Evolutionary conservation across 2,797 vertebrate species (phyloP), one percentile per base, ranked within the genome.

Genomic region (Emys orbicularis): DNA sequence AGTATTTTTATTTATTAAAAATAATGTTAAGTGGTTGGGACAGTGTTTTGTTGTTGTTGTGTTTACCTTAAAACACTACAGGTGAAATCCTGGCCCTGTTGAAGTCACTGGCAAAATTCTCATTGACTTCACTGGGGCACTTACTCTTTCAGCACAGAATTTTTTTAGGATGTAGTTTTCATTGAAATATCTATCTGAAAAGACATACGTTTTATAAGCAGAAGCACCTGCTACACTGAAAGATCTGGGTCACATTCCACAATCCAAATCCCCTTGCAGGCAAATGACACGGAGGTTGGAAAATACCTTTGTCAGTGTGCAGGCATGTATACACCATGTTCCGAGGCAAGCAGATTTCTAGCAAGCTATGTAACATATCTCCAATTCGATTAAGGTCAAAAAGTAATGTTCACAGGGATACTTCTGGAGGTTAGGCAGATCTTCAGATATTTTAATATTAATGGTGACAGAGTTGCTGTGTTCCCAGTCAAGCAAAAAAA

Each of bases 401-500:
- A 96, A 85, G n/a, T 74, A 72, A 87, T 95, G 90, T 95, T 89
- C 53, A 88, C 74, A 34, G 88, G 53, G 81, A 56, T 94, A 81
- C 0, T 0, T 93, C 52, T 86, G 81, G 94, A 86, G 5, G 5
- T 84, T 95, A 95, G 93, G 65, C 90, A 96, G 44, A 79, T 96
- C 96, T 95, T 79, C 80, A 94, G 76, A 7, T 57, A 1, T 92
- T 93, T 86, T 91, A 87, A 59, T 95, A 79, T 89, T 95, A 54
- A 52, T 76, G 82, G 88, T 96, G 92, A 87, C 93, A 96, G 41
- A 12, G 57, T 96, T 95, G 96, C 94, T 87, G n/a, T 95, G 90
- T 95, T 96, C 56, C 85, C 86, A 97, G 89, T 92, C 96, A 96
- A 56, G 68, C 87, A 95, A 29, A 96, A 92, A 96, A 89, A 79